Conservation (phyloP, 2,113 vertebrate genomes). For the Piliocolobus tephrosceles region DNA sequence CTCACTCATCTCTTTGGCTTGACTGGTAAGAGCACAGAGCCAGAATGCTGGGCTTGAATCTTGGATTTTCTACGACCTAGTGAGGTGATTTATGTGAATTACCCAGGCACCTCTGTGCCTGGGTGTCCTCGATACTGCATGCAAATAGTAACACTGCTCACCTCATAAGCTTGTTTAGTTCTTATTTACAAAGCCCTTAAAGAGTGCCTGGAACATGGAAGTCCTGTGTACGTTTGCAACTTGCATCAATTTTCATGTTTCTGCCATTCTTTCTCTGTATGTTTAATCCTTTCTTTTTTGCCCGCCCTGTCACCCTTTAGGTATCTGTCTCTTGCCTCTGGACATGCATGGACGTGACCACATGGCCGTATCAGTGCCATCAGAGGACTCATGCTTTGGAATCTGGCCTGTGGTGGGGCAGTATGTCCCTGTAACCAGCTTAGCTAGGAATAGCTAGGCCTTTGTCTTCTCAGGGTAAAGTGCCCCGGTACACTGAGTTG, state of each 20-base stretch:
- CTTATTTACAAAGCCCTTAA: fast-evolving
- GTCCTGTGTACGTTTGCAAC: background rate
- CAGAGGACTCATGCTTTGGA: background rate
- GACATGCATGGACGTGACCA: background rate
- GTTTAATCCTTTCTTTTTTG: background rate
- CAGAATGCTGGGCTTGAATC: background rate
- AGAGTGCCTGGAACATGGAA: background rate
- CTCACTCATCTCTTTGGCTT: background rate
- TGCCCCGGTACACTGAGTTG: too few species aligned
- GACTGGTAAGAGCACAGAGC: background rate
- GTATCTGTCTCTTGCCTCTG: background rate
- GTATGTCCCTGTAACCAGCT: background rate
- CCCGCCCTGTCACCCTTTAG: background rate
- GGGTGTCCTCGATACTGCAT: background rate
- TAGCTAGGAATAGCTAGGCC: background rate
- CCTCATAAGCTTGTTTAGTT: background rate
- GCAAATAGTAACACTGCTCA: background rate
- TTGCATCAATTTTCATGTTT: background rate
- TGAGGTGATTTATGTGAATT: background rate
- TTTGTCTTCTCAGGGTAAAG: background rate
- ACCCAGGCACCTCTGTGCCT: background rate
- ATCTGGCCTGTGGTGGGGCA: background rate
- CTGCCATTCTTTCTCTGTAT: background rate
- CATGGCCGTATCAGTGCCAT: background rate
- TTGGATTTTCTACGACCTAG: background rate